These are phyloP conservation scores for Gasterosteus aculeatus DNA, from an alignment of 2,113 vertebrate species.

Conservation along the genomic window DNA sequence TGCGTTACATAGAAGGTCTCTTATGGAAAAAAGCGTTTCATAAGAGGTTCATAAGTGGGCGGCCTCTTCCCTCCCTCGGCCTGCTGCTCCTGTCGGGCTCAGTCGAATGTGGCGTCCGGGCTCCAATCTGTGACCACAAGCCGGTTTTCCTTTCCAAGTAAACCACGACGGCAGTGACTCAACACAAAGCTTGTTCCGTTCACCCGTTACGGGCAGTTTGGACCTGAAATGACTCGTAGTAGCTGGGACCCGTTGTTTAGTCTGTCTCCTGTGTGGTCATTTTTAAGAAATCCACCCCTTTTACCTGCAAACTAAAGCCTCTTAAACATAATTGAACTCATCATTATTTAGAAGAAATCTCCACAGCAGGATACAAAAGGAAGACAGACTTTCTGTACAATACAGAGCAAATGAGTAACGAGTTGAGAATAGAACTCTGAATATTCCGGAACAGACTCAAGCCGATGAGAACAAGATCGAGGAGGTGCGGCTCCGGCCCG, in stretches of 20 bases:
- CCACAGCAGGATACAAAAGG: neutral
- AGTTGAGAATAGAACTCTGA: neutral
- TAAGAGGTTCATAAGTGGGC: neutral
- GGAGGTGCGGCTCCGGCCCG: conserved; percentile 88
- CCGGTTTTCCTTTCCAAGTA: conserved; percentile 28
- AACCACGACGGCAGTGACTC: conserved; percentile 53
- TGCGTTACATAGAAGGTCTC: neutral
- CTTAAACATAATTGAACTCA: neutral
- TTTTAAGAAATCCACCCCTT: neutral
- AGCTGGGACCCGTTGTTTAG: conserved; percentile 27
- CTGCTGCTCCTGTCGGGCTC: conserved; percentile 1
- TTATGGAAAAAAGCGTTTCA: conserved; percentile 11
- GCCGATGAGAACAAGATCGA: conserved; percentile 88
- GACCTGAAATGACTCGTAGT: neutral
- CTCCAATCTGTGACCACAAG: conserved; percentile 26
- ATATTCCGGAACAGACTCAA: conserved; percentile 71
- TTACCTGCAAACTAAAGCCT: neutral
- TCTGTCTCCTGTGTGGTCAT: conserved; percentile 1
- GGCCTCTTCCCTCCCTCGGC: conserved; percentile 11
- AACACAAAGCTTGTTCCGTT: conserved; percentile 37
- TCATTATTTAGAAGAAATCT: neutral
- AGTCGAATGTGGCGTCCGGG: conserved; percentile 49
- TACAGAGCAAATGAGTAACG: neutral
- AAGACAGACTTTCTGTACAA: neutral
- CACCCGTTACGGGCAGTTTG: conserved; percentile 3